phyloP scores from a whole-genome alignment of 2,797 vertebrate genomes.

The Clamator glandarius region DNA sequence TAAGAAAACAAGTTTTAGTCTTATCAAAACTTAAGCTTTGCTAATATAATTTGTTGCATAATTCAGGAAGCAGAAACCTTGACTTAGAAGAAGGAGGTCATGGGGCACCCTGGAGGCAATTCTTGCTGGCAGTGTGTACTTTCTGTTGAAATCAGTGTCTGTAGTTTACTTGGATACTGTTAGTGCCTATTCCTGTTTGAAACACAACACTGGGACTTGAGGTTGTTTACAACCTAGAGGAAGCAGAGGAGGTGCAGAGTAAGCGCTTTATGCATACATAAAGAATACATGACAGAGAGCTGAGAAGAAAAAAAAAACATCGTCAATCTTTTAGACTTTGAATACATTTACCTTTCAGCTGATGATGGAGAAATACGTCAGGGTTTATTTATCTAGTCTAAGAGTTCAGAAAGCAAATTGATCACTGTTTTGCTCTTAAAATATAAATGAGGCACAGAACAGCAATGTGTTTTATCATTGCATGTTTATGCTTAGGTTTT shows the following conservation, averaged over 20 bases:
- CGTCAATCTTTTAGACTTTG: not conserved
- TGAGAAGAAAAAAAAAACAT: not conserved
- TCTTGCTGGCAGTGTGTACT: not conserved
- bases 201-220: not conserved
- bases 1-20: not conserved
- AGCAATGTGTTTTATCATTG: not conserved
- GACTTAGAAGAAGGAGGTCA: constrained; percentile 25
- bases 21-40: not conserved
- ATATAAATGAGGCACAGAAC: not conserved
- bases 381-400: not conserved
- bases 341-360: not conserved
- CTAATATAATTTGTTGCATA: constrained; percentile 8
- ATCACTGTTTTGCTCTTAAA: not conserved
- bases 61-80: constrained; percentile 36
- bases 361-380: not conserved
- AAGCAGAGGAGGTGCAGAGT: not conserved
- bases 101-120: not conserved
- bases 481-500: not conserved
- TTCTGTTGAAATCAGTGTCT: not conserved
- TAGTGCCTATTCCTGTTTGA: constrained; percentile 13
- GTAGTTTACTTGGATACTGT: not conserved
- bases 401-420: not conserved
- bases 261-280: not conserved
- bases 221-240: constrained; percentile 1
- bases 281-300: not conserved